phyloP scores from a whole-genome alignment of 2,888 invertebrate genomes.

The Agonopterix alstromeriana region DNA sequence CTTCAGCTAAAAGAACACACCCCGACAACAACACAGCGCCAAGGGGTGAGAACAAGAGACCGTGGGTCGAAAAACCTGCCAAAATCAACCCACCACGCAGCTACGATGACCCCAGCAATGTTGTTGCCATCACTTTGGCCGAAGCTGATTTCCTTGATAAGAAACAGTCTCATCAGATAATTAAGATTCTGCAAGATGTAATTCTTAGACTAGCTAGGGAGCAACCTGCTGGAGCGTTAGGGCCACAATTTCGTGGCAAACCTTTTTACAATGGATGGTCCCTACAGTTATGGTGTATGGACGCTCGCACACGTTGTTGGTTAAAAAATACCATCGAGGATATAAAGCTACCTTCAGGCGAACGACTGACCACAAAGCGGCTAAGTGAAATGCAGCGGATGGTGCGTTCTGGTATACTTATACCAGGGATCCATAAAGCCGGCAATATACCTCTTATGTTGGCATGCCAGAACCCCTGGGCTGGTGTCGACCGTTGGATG shows the following conservation, averaged over 20 bases:
- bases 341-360: neutral
- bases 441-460: no score
- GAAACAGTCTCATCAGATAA: neutral
- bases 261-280: neutral
- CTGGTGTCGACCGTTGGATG: neutral
- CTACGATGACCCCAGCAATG: neutral
- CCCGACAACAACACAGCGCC: neutral
- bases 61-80: neutral
- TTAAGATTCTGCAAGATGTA: neutral
- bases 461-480: neutral
- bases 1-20: neutral
- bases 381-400: neutral
- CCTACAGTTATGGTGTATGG: neutral
- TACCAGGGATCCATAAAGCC: neutral
- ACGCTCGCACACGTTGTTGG: neutral
- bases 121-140: neutral
- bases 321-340: neutral
- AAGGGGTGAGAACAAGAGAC: neutral
- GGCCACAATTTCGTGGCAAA: neutral
- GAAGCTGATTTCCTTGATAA: neutral
- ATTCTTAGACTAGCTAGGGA: neutral
- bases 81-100: neutral
- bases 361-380: neutral
- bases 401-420: neutral
- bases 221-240: neutral